A percentile compares a stretch with the other conserved stretches of the same genome.
Conservation (phyloP, 2,888 invertebrate species). For the Plusia festucae region DNA sequence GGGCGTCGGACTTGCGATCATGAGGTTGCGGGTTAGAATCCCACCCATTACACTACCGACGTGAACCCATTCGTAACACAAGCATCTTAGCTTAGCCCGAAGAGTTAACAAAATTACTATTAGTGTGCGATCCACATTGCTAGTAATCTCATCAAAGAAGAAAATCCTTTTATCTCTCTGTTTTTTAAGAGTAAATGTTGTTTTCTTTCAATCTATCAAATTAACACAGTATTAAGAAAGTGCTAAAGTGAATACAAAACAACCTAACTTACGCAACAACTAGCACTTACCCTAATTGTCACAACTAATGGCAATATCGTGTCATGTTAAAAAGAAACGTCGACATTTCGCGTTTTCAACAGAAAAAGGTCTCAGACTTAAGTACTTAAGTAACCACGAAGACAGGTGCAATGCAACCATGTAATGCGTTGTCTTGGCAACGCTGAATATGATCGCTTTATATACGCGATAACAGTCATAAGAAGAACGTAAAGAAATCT, state of each 20-base stretch:
- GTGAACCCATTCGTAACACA: too few relatives aligned
- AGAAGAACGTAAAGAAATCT: constrained; percentile 37
- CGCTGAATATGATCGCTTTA: constrained; percentile 23
- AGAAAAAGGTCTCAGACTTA: constrained; percentile 31
- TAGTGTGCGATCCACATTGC: too few relatives aligned
- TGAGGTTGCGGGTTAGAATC: too few relatives aligned
- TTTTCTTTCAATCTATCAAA: too few relatives aligned
- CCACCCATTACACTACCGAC: too few relatives aligned
- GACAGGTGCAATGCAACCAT: constrained; percentile 19
- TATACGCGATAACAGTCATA: constrained; percentile 26
- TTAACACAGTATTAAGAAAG: neutral
- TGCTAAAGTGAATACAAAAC: neutral
- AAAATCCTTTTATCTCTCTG: too few relatives aligned
- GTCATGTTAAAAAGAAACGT: constrained; percentile 3
- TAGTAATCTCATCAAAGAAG: too few relatives aligned
- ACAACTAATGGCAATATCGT: constrained; percentile 10
- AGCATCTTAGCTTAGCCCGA: too few relatives aligned
- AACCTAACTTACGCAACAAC: neutral
- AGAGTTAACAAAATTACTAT: too few relatives aligned
- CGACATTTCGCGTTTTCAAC: constrained; percentile 13
- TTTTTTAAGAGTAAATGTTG: too few relatives aligned
- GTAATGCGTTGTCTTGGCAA: constrained; percentile 15
- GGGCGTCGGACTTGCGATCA: too few relatives aligned
- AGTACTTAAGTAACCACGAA: constrained; percentile 25
- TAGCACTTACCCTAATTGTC: neutral